Evolutionary conservation across 2,888 invertebrate genomes (phyloP).

Genomic region (Brenthis hecate): DNA sequence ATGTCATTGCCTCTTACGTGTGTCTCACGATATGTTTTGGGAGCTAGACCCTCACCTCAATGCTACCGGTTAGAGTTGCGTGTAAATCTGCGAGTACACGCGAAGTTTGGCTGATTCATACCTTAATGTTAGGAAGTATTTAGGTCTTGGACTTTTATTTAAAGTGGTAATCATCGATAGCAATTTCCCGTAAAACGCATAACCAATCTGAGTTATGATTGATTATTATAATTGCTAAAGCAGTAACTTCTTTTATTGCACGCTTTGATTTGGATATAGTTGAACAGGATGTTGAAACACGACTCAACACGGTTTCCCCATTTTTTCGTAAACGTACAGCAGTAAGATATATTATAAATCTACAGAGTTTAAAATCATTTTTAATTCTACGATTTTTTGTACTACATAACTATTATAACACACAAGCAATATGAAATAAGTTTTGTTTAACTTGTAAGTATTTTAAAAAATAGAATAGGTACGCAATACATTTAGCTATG

Average conservation of each 20-base stretch:
- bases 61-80: slow-evolving; percentile 47
- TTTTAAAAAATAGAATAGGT: too few species aligned
- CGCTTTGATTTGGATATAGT: too few species aligned
- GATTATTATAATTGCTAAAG: not conserved
- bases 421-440: too few species aligned
- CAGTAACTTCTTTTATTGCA: not conserved
- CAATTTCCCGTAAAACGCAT: slow-evolving; percentile 17
- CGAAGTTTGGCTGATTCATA: slow-evolving; percentile 35
- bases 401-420: too few species aligned
- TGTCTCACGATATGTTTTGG: slow-evolving; percentile 37
- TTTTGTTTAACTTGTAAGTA: too few species aligned
- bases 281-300: too few species aligned
- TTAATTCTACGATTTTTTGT: too few species aligned
- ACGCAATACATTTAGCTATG: not conserved
- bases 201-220: slow-evolving; percentile 3
- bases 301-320: too few species aligned
- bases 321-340: too few species aligned
- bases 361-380: too few species aligned
- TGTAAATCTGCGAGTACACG: slow-evolving; percentile 50
- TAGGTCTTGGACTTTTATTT: slow-evolving; percentile 25
- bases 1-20: slow-evolving; percentile 28
- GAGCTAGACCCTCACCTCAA: slow-evolving; percentile 69
- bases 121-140: slow-evolving; percentile 25
- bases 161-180: slow-evolving; percentile 13
- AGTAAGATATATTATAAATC: too few species aligned